Evolutionary conservation across 2,113 vertebrate species (phyloP), one percentile per base, ranked within the genome.

Genomic region (Eurypyga helias): DNA sequence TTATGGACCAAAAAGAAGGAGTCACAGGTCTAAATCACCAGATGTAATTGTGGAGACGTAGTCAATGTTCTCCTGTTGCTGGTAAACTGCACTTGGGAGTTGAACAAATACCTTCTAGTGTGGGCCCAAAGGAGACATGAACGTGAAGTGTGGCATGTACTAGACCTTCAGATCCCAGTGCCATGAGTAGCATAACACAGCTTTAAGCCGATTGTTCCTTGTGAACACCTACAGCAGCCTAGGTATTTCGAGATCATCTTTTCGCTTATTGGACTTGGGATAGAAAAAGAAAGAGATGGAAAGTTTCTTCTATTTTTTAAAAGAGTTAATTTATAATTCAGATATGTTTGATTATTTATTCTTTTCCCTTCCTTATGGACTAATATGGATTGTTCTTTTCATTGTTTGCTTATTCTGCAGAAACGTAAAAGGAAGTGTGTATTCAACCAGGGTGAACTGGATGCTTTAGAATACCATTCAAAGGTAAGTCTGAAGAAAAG

Each of bases 391-490:
- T 76, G 41, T 62, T 66, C 19, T 45, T 38, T 11, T 2, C 5
- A 17, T 16, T 80, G 17, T 79, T 97, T 94, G 38, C 70, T 86
- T 4, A 15, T 90, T 76, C 67, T 96, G 43, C 94, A 99, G 99
- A 99, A 99, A 89, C 98, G 98, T 31, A 99, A 99, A 96, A 98
- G 98, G 45, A 99, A 98, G 89, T 97, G 55, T 93, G 93, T 96
- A 46, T 98, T 99, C 77, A 99, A 99, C 98, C 98, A 99, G 96
- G 99, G 99, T 9, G 99, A 99, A 94, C 80, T 98, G 51, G 99
- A 99, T 96, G 98, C 98, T 23, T 97, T 98, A 89, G 97, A 98
- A 83, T 99, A 99, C 83, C 99, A 99, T 89, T 96, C 97, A 87
- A 99, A 98, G 98, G 99, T 99, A 95, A 69, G 77, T 71, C 19